Percentiles rank a stretch among this genome's conserved stretches.
These are phyloP conservation scores for Leuctra nigra DNA, from an alignment of 2,888 invertebrate genomes.

Conservation along the genomic window DNA sequence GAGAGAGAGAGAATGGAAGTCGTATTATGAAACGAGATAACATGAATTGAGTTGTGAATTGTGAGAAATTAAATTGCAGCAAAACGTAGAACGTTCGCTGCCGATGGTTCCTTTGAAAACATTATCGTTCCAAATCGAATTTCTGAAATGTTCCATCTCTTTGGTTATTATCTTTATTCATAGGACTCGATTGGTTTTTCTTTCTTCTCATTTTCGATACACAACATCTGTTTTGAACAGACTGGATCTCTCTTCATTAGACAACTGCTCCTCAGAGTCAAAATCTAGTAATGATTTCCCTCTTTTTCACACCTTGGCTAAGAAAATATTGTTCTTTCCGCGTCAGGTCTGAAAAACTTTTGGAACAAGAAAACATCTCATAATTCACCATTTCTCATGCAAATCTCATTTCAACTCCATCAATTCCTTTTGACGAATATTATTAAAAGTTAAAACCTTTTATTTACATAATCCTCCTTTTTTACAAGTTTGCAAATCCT, in stretches of 20 bases:
- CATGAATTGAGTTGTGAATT: neutral
- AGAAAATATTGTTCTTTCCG: slow-evolving; percentile 10
- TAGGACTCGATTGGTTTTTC: slow-evolving; percentile 4
- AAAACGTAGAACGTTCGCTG: neutral
- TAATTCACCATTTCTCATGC: neutral
- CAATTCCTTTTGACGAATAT: slow-evolving; percentile 16
- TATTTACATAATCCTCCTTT: slow-evolving; percentile 11
- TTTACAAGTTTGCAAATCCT: neutral
- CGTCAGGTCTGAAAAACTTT: neutral
- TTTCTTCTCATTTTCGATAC: slow-evolving; percentile 4
- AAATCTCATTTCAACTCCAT: slow-evolving; percentile 11
- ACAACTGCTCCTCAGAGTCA: slow-evolving; percentile 2
- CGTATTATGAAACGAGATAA: neutral
- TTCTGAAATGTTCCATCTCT: slow-evolving; percentile 8
- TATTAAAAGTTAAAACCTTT: slow-evolving; percentile 4
- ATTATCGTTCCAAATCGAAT: slow-evolving; percentile 6
- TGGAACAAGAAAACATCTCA: neutral
- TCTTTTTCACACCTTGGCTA: slow-evolving; percentile 1
- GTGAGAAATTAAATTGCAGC: slow-evolving; percentile 1
- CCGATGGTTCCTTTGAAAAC: too few species aligned
- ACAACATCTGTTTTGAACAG: slow-evolving; percentile 12
- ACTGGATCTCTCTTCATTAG: neutral
- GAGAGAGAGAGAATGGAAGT: neutral
- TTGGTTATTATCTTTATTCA: slow-evolving; percentile 1
- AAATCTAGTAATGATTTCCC: slow-evolving; percentile 4